Evolutionary conservation across 2,888 invertebrate genomes (phyloP), one percentile per base, ranked within the genome.

Genomic region (Dugesia japonica): DNA sequence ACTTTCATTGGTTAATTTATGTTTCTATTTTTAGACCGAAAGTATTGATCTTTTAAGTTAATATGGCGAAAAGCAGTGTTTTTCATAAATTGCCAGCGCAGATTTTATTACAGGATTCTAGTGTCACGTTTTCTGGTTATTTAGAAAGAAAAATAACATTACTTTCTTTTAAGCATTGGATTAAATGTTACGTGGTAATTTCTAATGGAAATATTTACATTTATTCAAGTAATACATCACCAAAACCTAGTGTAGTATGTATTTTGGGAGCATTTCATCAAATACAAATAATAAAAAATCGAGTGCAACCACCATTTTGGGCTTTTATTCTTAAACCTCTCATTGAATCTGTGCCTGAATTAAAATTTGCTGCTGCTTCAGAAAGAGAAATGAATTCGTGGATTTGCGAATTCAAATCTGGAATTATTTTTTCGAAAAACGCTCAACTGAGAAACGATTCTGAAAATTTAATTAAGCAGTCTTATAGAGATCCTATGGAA

Each of bases 191-290:
- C 17, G 56, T 56, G 4, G 56, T 56, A n/a, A 20, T 56, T 4
- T 56, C 56, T 20, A 56, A 56, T 56, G 56, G 56, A 23, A 56
- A 56, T 23, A 56, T 56, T 56, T 56, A 56, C 56, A 56, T 56
- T 23, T 56, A 56, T 23, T 20, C 56, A 56, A 13, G 9, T 4
- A 56, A 56, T n/a, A 56, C 56, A 23, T 56, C 56, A n/a, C 56
- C 17, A 7, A 56, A 56, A n/a, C 56, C 56, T n/a, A 23, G 1
- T 20, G 9, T 56, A 7, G 56, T 56, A 23, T 56, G 56, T n/a
- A 56, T 56, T 23, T n/a, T 56, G 7, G 56, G 56, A 9, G 56
- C 56, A 23, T 56, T 56, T 56, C 56, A 56, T 56, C 56, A 56
- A 23, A 56, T 56, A 4, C 56, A 56, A 56, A 56, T 56, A 4